phyloP scores from a whole-genome alignment of 1,140 invertebrate species.

The Berghia stephanieae region DNA sequence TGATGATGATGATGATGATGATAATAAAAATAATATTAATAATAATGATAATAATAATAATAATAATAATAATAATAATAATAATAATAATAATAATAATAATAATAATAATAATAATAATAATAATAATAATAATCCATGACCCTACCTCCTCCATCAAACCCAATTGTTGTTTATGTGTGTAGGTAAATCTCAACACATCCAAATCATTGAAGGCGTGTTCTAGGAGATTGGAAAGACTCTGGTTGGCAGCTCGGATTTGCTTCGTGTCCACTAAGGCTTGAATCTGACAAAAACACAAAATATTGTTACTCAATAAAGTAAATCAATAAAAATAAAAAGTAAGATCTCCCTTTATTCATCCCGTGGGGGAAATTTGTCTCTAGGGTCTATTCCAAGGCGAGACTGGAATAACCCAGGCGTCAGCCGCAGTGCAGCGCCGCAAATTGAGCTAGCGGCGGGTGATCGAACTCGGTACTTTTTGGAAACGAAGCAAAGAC shows the following conservation, averaged over 20 bases:
- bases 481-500: too few relatives aligned
- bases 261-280: not conserved
- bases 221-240: not conserved
- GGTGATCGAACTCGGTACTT: too few relatives aligned
- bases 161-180: too few relatives aligned
- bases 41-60: conserved; percentile 24
- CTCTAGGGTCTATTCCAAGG: too few relatives aligned
- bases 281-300: not conserved
- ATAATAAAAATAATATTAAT: too few relatives aligned
- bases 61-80: conserved; percentile 10
- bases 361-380: too few relatives aligned
- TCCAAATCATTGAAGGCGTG: not conserved
- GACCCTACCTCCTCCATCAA: conserved; percentile 1
- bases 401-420: too few relatives aligned
- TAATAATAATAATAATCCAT: not conserved
- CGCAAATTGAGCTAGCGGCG: too few relatives aligned
- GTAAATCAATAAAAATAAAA: too few relatives aligned
- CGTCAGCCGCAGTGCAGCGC: too few relatives aligned
- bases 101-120: not conserved
- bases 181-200: not conserved
- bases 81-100: not conserved
- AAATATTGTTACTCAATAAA: too few relatives aligned
- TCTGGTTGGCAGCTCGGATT: not conserved
- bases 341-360: too few relatives aligned
- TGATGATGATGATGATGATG: conserved; percentile 22